phyloP scores from a whole-genome alignment of 1,140 invertebrate species.

The Plectrocnemia conspersa region DNA sequence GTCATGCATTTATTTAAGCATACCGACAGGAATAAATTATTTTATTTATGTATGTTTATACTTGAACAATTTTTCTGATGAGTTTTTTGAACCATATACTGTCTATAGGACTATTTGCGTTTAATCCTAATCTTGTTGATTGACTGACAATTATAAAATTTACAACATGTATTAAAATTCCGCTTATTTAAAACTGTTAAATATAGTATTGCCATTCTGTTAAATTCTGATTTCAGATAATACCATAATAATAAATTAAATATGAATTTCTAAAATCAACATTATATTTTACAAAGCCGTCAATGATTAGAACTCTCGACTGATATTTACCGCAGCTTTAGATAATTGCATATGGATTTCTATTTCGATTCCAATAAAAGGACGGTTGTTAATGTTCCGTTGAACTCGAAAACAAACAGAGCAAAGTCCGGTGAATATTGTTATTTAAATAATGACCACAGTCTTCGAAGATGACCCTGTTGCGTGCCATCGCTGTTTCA shows the following conservation, averaged over 20 bases:
- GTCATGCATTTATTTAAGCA: too few relatives aligned
- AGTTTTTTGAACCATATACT: too few relatives aligned
- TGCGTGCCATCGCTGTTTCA: constrained; percentile 7
- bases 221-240: too few relatives aligned
- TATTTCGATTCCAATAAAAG: not conserved
- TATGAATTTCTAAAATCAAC: not conserved
- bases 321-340: not conserved
- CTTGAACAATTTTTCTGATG: too few relatives aligned
- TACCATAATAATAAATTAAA: too few relatives aligned
- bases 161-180: too few relatives aligned
- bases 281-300: not conserved
- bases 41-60: too few relatives aligned
- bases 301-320: not conserved
- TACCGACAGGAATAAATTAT: too few relatives aligned
- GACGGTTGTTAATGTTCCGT: not conserved
- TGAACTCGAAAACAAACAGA: constrained; percentile 21
- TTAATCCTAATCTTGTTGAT: too few relatives aligned
- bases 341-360: too few relatives aligned
- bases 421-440: constrained; percentile 12
- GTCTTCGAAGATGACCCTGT: constrained; percentile 3
- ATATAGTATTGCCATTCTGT: not conserved
- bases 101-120: too few relatives aligned
- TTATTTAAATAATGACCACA: constrained; percentile 9
- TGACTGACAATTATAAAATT: too few relatives aligned
- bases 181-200: not conserved